Base-by-base conservation (phyloP, 2,113 vertebrate species). In the Porphyrio hochstetteri region DNA sequence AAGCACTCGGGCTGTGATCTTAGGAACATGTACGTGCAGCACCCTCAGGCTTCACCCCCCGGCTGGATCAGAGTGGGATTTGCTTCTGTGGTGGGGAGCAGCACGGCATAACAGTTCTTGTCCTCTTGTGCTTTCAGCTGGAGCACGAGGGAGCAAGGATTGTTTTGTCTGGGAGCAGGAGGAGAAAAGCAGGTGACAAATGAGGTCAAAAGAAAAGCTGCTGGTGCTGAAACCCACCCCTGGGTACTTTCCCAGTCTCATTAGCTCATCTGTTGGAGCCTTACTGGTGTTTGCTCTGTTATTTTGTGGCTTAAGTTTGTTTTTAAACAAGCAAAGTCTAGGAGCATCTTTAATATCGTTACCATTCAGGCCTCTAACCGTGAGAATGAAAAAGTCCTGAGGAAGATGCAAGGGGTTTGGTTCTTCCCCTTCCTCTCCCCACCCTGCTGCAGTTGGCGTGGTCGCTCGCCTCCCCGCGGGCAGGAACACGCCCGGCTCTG, bases 361-460 rank as follows among this genome's bases (percentile, higher is more conserved):
- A 52, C 6, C 71, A 60, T 78, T 60, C 60, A 84, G 38, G 10
- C 13, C 69, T 79, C 91, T 65, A 76, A 36, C 24, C 0, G 3
- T 25, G 40, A 68, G 13, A 77, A 60, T 46, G 15, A n/a, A 57
- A 75, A 65, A 80, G 2, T 5, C 5, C 4, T 9, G 15, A 8
- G 46, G 25, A 35, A 87, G 95, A 91, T 48, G 7, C 60, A 79
- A 72, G 8, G 16, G 6, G 10, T 19, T 44, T 68, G 53, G 68
- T 79, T 17, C 28, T 13, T 13, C 36, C 19, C 27, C 40, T 16
- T 70, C 78, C 88, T 75, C 29, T 86, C 52, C 38, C n/a, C 8
- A 44, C 80, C 67, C 69, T 44, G 93, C 90, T 92, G 88, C 79
- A 78, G 2, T 93, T 88, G 86, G 48, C 83, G 25, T 8, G 69